phyloP scores from a whole-genome alignment of 2,797 vertebrate genomes.

The Sciurus vulgaris region DNA sequence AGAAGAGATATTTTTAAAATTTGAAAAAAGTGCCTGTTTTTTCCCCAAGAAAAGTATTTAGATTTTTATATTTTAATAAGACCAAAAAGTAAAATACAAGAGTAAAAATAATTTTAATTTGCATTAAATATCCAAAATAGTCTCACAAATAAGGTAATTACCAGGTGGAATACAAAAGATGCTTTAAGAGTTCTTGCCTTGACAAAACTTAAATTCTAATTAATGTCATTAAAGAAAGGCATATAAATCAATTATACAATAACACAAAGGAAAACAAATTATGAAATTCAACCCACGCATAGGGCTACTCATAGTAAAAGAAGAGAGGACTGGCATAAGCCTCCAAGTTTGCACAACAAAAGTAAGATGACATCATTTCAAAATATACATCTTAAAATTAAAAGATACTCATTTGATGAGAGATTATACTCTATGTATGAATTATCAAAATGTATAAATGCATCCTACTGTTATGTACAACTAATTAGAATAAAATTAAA shows the following conservation, averaged over 20 bases:
- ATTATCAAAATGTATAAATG: too few relatives aligned
- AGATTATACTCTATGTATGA: too few relatives aligned
- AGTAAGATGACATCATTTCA: not conserved
- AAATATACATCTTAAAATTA: conserved; percentile 2
- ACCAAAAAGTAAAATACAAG: not conserved
- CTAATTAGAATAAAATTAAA: too few relatives aligned
- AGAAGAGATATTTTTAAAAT: conserved; percentile 23
- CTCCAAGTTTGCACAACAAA: conserved; percentile 59
- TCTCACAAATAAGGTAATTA: not conserved
- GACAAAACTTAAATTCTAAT: not conserved
- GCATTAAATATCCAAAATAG: not conserved
- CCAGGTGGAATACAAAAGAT: not conserved
- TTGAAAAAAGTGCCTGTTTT: not conserved
- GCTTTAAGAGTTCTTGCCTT: not conserved
- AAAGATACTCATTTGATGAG: not conserved
- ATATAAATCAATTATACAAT: conserved; percentile 14
- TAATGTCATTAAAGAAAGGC: not conserved
- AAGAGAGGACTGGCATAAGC: not conserved
- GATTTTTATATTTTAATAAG: conserved; percentile 35
- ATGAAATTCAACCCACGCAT: not conserved
- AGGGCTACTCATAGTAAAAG: not conserved
- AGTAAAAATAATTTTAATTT: conserved; percentile 34
- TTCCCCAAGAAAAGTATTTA: not conserved
- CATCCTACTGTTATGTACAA: too few relatives aligned
- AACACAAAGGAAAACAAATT: conserved; percentile 43